A percentile compares a stretch with the other conserved stretches of the same genome.
Evolutionary conservation across 1,140 invertebrate species (phyloP).

Genomic region (Popillia japonica): DNA sequence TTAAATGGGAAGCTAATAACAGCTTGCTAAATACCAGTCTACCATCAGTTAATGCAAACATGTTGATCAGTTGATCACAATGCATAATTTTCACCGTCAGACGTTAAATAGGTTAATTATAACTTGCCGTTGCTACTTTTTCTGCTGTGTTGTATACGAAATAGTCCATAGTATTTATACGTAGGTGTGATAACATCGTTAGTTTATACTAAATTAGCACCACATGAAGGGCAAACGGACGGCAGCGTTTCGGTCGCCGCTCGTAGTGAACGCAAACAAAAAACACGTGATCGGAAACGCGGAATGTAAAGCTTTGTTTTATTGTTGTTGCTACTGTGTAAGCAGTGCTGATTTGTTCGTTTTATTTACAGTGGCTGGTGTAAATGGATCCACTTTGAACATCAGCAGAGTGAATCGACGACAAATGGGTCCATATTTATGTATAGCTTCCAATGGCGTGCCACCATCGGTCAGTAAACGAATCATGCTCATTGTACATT

Average conservation of each 20-base stretch:
- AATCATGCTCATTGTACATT: slow-evolving; percentile 78
- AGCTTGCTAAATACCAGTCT: not conserved
- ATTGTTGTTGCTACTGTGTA: not conserved
- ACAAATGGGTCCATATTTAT: slow-evolving; percentile 63
- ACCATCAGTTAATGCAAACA: not conserved
- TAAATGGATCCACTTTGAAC: slow-evolving; percentile 60
- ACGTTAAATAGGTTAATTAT: not conserved
- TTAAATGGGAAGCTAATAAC: not conserved
- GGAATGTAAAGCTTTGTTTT: slow-evolving; percentile 1
- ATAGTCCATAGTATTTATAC: not conserved
- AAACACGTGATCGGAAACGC: not conserved
- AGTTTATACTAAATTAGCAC: not conserved
- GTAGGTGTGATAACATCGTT: not conserved
- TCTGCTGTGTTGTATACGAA: not conserved
- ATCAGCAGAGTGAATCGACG: slow-evolving; percentile 58
- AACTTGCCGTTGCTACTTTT: not conserved
- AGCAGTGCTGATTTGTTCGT: slow-evolving; percentile 26
- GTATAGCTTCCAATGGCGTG: slow-evolving; percentile 76
- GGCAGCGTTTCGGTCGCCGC: not conserved
- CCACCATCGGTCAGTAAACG: slow-evolving; percentile 82
- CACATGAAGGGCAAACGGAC: not conserved
- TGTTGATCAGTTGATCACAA: not conserved
- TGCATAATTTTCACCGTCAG: not conserved
- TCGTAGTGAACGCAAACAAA: not conserved
- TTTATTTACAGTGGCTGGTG: slow-evolving; percentile 55